Evolutionary conservation across 2,113 vertebrate species (phyloP), one percentile per base, ranked within the genome.

Genomic region (Salvelinus alpinus): DNA sequence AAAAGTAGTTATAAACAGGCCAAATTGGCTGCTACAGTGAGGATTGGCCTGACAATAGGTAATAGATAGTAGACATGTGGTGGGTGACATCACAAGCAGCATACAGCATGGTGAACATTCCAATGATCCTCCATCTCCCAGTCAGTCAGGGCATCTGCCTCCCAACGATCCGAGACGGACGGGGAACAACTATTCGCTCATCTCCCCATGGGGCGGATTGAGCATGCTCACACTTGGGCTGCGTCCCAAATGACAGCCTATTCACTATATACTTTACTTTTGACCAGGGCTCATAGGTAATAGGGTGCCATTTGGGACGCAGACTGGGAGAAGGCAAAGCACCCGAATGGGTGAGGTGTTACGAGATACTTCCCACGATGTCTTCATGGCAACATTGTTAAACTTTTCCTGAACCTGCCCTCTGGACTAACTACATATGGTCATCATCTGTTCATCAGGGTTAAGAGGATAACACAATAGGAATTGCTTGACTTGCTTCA

Each of bases 151-250:
- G 93, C 94, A 95, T 95, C 94, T 95, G 94, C 94, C 94, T 92
- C 93, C 92, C 95, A 95, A 95, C 94, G 94, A 93, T 94, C 93
- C 94, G 90, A 93, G 92, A 92, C 94, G 90, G 92, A 92, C 94
- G 90, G 93, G 94, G 94, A 94, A 94, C 93, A 93, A 94, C 93
- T 94, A 92, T 92, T 93, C 91, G 94, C 93, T 94, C 94, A 94
- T 94, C 85, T 93, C 94, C 94, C 94, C 51, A 6, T 60, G 68
- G 60, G 68, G 24, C 54, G 16, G n/a, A 44, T 2, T 7, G 29
- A 16, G n/a, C 60, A 59, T 66, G 25, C 27, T 66, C 24, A 16
- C 27, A 29, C 9, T 16, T 16, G 27, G 64, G 38, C 2, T 44
- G 51, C 51, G 5, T 54, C 51, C 14, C 16, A 54, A 54, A 54